Percentiles rank a stretch among this genome's conserved stretches.
Evolutionary conservation across 2,888 invertebrate species (phyloP).

Genomic region (Stenchaetothrips biformis): DNA sequence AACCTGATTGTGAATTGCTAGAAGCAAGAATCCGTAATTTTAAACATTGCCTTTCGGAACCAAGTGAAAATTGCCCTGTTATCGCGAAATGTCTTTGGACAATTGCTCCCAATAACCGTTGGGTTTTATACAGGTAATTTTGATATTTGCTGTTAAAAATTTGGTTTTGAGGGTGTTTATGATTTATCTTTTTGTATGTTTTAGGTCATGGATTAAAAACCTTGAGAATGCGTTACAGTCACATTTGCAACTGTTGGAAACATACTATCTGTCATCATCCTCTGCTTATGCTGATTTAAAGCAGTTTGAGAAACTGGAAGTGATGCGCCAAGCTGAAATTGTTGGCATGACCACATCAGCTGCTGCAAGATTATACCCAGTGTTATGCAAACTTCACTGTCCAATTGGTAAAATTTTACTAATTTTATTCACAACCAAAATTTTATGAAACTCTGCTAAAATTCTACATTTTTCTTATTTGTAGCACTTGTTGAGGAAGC

Average conservation of each 20-base stretch:
- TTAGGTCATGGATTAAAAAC: background rate
- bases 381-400: constrained; percentile 57
- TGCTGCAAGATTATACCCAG: constrained; percentile 62
- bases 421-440: background rate
- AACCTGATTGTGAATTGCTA: too few relatives aligned
- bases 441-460: background rate
- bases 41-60: too few relatives aligned
- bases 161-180: background rate
- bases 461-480: constrained; percentile 36
- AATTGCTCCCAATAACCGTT: background rate
- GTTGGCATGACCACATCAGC: constrained; percentile 74
- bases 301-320: constrained; percentile 54
- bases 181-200: background rate
- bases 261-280: background rate
- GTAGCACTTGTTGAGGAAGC: constrained; percentile 81
- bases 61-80: too few relatives aligned
- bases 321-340: constrained; percentile 53
- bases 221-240: background rate
- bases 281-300: constrained; percentile 40
- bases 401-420: constrained; percentile 53
- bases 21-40: too few relatives aligned
- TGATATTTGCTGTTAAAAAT: background rate
- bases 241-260: background rate
- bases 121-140: background rate
- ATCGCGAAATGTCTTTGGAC: background rate